A percentile compares a stretch with the other conserved stretches of the same genome.
These are phyloP conservation scores for Drosophila hydei DNA, from an alignment of 1,140 invertebrate genomes.

Conservation along the genomic window DNA sequence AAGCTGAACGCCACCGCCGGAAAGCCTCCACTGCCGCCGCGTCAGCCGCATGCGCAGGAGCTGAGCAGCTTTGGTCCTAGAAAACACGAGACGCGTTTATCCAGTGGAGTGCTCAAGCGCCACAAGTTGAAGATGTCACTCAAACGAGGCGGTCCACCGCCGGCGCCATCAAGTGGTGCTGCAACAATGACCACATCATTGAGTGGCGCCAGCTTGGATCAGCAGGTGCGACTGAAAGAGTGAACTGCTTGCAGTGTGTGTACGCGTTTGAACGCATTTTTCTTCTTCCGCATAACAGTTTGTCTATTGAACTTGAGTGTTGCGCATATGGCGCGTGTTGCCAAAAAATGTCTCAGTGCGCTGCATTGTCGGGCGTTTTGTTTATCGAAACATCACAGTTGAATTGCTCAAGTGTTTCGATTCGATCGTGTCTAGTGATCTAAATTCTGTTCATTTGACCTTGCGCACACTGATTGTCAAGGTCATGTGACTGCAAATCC, in stretches of 20 bases:
- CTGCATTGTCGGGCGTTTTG: conserved; percentile 43
- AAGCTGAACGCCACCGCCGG: conserved; percentile 72
- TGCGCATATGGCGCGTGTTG: conserved; percentile 61
- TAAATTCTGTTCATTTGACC: conserved; percentile 24
- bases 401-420: not conserved
- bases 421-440: not conserved
- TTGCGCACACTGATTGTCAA: conserved; percentile 33
- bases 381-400: conserved; percentile 22
- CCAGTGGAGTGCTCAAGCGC: conserved; percentile 62
- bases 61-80: conserved; percentile 46
- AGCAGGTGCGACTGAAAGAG: conserved; percentile 56
- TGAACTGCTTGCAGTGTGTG: not conserved
- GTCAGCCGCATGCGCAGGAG: conserved; percentile 51
- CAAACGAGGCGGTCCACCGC: conserved; percentile 72
- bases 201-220: conserved; percentile 52
- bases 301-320: conserved; percentile 58
- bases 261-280: conserved; percentile 17
- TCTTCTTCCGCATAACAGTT: conserved; percentile 43
- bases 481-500: conserved; percentile 37
- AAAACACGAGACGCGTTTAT: conserved; percentile 57
- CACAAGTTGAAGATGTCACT: conserved; percentile 78
- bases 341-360: conserved; percentile 42
- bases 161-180: conserved; percentile 63
- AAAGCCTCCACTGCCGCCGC: conserved; percentile 75
- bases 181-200: conserved; percentile 66